These are phyloP conservation scores for Morus bassanus DNA, from an alignment of 2,797 vertebrate species.

Conservation along the genomic window DNA sequence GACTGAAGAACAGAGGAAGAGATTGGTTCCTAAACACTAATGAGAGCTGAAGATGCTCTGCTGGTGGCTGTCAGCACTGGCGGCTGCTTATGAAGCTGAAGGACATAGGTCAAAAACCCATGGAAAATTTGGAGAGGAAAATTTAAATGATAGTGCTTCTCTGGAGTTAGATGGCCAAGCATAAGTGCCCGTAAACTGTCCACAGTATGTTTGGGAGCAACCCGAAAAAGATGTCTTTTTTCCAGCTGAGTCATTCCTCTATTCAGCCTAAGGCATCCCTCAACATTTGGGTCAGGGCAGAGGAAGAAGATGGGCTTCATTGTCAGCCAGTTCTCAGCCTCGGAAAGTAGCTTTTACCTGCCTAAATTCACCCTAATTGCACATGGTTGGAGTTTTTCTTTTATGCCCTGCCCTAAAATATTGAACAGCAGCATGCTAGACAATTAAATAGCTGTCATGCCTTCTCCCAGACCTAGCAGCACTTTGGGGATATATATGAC, in stretches of 20 bases:
- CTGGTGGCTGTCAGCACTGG: not conserved
- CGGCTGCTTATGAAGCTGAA: not conserved
- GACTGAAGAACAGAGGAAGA: not conserved
- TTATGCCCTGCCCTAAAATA: constrained; percentile 20
- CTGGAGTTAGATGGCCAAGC: not conserved
- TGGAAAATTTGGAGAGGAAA: not conserved
- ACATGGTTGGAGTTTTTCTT: not conserved
- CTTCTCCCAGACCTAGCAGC: not conserved
- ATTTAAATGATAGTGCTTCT: not conserved
- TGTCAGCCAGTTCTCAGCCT: not conserved
- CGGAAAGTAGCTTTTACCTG: not conserved
- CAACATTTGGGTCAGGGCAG: not conserved
- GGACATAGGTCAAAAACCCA: not conserved
- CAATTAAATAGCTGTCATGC: constrained; percentile 41
- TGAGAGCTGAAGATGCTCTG: not conserved
- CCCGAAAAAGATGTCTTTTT: not conserved
- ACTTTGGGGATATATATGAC: constrained; percentile 10
- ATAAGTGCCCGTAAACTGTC: not conserved
- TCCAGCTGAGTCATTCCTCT: not conserved
- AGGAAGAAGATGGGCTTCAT: not conserved
- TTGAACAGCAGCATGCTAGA: not conserved
- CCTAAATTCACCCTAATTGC: not conserved
- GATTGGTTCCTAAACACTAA: not conserved
- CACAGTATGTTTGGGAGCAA: not conserved
- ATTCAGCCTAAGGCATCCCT: not conserved